Evolutionary conservation across 2,113 vertebrate species (phyloP).

Genomic region (Cephalopterus ornatus): DNA sequence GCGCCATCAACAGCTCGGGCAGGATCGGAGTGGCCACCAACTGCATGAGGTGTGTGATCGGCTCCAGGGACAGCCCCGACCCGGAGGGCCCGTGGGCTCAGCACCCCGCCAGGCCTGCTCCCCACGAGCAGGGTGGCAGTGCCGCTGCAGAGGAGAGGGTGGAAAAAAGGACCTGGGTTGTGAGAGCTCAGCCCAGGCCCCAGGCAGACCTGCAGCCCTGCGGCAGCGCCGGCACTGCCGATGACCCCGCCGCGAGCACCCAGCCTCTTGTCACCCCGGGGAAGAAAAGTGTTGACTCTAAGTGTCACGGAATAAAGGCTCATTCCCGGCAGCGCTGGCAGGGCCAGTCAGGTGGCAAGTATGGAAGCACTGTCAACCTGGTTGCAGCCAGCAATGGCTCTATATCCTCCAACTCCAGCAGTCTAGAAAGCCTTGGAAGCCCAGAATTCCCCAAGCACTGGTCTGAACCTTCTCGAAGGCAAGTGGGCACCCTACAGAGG

Average conservation of each 20-base stretch:
- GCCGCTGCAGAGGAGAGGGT: conserved; percentile 55
- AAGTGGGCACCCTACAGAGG: conserved; percentile 88
- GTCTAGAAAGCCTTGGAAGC: conserved; percentile 81
- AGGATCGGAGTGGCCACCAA: conserved; percentile 87
- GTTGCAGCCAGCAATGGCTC: conserved; percentile 63
- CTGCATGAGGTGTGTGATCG: conserved; percentile 90
- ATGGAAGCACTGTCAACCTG: conserved; percentile 72
- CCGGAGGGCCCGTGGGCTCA: conserved; percentile 74
- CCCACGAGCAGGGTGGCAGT: conserved; percentile 7
- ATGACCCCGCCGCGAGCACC: conserved; percentile 16
- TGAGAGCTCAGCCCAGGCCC: conserved; percentile 46
- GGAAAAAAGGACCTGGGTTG: conserved; percentile 58
- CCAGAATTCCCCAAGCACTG: conserved; percentile 72
- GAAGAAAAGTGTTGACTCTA: conserved; percentile 66
- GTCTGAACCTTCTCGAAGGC: conserved; percentile 80
- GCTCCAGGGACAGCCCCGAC: conserved; percentile 84
- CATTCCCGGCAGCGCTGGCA: conserved; percentile 71
- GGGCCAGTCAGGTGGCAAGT: conserved; percentile 67
- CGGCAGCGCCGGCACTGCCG: conserved; percentile 44
- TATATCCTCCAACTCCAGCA: conserved; percentile 82
- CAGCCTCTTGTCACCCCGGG: conserved; percentile 55
- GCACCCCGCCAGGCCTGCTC: conserved; percentile 35
- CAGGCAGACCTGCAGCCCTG: conserved; percentile 40
- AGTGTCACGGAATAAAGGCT: conserved; percentile 64
- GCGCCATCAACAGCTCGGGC: conserved; percentile 83